Evolutionary conservation across 2,113 vertebrate species (phyloP).

Genomic region (Rhipidura dahli): DNA sequence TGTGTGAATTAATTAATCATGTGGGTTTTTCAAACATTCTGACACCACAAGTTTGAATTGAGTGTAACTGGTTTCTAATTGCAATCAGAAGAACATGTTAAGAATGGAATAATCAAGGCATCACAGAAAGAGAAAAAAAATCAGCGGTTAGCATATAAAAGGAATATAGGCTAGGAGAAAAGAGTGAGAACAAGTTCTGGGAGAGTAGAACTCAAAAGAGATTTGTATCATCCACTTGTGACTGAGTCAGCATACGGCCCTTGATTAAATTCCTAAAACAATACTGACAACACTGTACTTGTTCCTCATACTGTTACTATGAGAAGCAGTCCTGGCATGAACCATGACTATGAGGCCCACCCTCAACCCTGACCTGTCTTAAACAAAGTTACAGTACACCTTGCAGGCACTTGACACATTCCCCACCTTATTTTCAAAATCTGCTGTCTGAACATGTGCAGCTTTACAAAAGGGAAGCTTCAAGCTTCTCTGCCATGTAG

Average conservation of each 20-base stretch:
- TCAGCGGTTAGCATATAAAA: background rate
- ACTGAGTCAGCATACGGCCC: constrained; percentile 25
- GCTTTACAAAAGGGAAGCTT: background rate
- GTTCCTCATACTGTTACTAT: background rate
- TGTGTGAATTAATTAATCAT: background rate
- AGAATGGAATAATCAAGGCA: background rate
- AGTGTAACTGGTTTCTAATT: background rate
- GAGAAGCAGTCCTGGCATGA: constrained; percentile 34
- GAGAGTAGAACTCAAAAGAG: background rate
- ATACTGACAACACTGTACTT: background rate
- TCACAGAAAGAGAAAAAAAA: background rate
- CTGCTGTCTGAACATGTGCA: background rate
- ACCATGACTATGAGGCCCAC: background rate
- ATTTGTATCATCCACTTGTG: background rate
- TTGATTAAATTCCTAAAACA: constrained; percentile 53
- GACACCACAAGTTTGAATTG: background rate
- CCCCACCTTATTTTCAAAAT: background rate
- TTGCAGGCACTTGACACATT: background rate
- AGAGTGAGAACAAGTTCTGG: background rate
- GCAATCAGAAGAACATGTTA: background rate
- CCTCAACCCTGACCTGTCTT: background rate
- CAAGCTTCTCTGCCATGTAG: background rate
- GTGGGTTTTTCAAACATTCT: background rate
- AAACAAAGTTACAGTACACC: background rate
- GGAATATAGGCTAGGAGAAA: background rate